These are phyloP conservation scores for Micromussa lordhowensis DNA, from an alignment of 92 coral and sea anemone genomes.

Conservation along the genomic window DNA sequence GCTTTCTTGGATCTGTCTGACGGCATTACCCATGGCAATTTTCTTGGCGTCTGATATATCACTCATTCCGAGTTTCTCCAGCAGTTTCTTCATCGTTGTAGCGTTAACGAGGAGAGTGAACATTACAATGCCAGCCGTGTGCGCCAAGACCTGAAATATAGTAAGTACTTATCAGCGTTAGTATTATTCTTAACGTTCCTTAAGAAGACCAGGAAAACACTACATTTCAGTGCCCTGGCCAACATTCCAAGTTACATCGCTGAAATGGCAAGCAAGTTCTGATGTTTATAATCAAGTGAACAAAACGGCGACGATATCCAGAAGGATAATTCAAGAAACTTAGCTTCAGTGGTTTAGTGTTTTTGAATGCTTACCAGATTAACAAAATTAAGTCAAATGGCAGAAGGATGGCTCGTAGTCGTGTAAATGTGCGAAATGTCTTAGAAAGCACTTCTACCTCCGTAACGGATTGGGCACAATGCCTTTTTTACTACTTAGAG, in stretches of 20 bases:
- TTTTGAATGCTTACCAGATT: not conserved
- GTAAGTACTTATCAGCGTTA: not conserved
- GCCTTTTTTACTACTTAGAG: no score
- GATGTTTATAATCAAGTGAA: not conserved
- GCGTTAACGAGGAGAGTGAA: conserved; percentile 94
- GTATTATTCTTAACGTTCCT: not conserved
- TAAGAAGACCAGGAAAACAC: not conserved
- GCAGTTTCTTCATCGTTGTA: conserved; percentile 93
- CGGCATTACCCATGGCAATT: conserved; percentile 97
- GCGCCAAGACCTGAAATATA: conserved; percentile 77
- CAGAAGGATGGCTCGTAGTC: no score
- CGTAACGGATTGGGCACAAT: not conserved
- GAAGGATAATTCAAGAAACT: not conserved
- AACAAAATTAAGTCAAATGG: no score
- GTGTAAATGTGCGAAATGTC: no score
- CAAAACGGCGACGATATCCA: not conserved
- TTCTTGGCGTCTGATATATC: conserved; percentile 98
- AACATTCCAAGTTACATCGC: not conserved
- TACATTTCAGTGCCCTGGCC: not conserved
- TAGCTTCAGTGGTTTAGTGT: not conserved
- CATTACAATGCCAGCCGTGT: conserved; percentile 97
- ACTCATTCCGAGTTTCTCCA: conserved; percentile 97
- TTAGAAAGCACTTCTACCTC: no score
- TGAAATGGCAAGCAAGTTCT: not conserved
- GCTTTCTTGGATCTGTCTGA: conserved; percentile 84